Evolutionary conservation across 2,797 vertebrate genomes (phyloP), one percentile per base, ranked within the genome.

Genomic region (Cheirogaleus major): DNA sequence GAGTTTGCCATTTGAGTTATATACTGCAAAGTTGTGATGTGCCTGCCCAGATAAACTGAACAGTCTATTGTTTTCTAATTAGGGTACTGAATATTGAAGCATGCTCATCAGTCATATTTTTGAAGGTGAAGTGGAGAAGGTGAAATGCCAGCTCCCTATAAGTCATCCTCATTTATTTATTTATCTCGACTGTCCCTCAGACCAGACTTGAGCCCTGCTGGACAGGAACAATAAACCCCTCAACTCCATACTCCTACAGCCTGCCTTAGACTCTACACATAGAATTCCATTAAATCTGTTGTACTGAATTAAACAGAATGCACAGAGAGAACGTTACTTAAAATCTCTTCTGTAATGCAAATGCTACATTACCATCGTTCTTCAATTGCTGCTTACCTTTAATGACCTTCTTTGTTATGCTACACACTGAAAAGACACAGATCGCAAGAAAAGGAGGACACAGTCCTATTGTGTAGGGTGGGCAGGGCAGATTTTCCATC

Each of bases 181-280:
- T n/a, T 35, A 57, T 35, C 1, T 85, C 63, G 30, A 38, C 6
- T 81, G 22, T 61, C 18, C 15, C 15, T 70, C 32, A 35, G 8
- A 25, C 22, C 27, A 27, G 45, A 57, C 10, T 14, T 35, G 18
- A 63, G 23, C 14, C 7, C 1, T 63, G 17, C 25, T 70, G 20
- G 10, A 3, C 22, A 12, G 8, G 2, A 85, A 30, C 12, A 4
- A 35, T 30, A 57, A 87, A 17, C 4, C 5, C 25, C 9, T 89
- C 13, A 10, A 17, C n/a, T 18, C 22, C 15, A 4, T 57, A 20
- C 15, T 5, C 30, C 15, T 14, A n/a, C 4, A 65, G 15, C 8
- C 32, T 18, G 4, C 38, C 35, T 18, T 1, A 5, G 27, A 3
- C 32, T 45, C 1, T 14, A 6, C 11, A 11, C 4, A 5, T 10